Base-by-base conservation (phyloP, 1,140 invertebrate genomes). In the Cardiocondyla obscurior region DNA sequence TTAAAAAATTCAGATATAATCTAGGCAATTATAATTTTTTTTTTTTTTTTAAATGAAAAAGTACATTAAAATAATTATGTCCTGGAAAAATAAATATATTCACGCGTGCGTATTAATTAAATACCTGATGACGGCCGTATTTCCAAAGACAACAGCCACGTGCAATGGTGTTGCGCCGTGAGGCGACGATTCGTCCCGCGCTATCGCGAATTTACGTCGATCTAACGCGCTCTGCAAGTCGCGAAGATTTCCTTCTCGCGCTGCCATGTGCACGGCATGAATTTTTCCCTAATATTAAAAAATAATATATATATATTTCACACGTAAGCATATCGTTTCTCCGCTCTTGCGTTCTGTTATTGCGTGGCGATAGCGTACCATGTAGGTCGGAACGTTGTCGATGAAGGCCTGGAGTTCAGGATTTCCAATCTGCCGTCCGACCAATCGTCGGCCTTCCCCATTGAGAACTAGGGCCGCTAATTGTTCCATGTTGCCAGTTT, bases 101-200 rank as follows among this genome's bases (percentile, higher is more conserved):
- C 16, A 19, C 33, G 16, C 33, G 25, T 19, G 30, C 33, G 36
- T 39, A 39, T 60, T n/a, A 16, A 5, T 33, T 46, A 46, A 58
- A 12, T 62, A 91, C 91, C 95, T 93, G 4, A 95, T 94, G 3
- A 95, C 91, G 89, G 96, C 95, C 12, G 96, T 97, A 90, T 97
- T 96, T 36, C 96, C 96, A 92, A 97, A 97, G 76, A 99, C 95
- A 0, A 97, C 97, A 8, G 98, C 98, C 64, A 98, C 98, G 93
- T 99, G 99, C 49, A 99, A 94, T 2, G 98, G 97, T 0, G 98
- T 98, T 30, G 98, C 96, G n/a, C 98, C 97, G 88, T 97, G 96
- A 44, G 97, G 95, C 55, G 96, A 97, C 83, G 96, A 95, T 69
- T 95, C 95, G 93, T 99, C 97, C 86, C 97, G 95, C 7, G 98